Conservation (phyloP, 2,113 vertebrate species). For the Promerops cafer region DNA sequence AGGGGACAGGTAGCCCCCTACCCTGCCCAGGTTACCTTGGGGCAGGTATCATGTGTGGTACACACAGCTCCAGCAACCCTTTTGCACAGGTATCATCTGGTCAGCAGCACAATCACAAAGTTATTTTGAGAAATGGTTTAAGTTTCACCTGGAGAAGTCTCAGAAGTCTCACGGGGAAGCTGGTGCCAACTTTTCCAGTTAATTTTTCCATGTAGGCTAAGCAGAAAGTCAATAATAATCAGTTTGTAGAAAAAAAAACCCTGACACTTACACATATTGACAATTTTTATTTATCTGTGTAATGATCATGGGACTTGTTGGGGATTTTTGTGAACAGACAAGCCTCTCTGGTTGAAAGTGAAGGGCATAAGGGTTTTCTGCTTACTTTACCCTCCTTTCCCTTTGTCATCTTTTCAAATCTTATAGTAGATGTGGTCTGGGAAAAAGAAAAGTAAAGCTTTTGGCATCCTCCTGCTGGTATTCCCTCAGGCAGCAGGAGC, state of each 20-base stretch:
- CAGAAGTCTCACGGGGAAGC: background rate
- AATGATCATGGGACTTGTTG: background rate
- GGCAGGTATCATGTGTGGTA: rapidly evolving
- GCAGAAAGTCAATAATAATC: background rate
- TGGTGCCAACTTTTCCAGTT: background rate
- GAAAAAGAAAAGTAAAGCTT: background rate
- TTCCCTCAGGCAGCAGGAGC: background rate
- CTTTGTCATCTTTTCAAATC: background rate
- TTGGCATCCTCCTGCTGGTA: background rate
- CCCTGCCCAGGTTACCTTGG: background rate
- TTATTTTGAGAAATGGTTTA: background rate
- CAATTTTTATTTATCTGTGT: background rate
- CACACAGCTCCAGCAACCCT: background rate
- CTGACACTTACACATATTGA: background rate
- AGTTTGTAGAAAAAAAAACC: background rate
- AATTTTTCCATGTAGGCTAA: background rate
- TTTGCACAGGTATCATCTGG: background rate
- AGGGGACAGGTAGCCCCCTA: background rate
- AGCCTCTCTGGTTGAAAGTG: background rate
- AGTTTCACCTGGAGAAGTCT: background rate
- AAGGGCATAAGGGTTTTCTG: background rate
- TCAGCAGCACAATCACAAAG: background rate
- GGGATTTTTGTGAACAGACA: background rate
- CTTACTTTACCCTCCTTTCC: background rate
- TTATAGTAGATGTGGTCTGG: background rate